Base-by-base conservation (phyloP, 2,113 vertebrate genomes). In the Clarias magur region DNA sequence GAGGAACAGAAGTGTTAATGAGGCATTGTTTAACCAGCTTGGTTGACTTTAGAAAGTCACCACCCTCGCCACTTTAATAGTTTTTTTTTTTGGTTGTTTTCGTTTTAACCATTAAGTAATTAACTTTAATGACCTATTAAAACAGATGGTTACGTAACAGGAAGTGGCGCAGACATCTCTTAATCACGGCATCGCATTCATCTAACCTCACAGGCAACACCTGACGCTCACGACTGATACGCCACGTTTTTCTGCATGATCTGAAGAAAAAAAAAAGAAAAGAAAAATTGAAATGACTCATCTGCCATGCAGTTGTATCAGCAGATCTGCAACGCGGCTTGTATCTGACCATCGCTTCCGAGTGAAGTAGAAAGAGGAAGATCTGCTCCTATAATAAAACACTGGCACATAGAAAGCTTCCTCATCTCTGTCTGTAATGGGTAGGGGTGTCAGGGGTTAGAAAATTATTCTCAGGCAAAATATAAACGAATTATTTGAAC, bases 301-400 rank as follows among this genome's bases (percentile, higher is more conserved):
- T 2, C 27, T 19, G 25, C 25, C 30, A 13, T 57, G 34, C 65
- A 19, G 48, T 27, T 16, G 4, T n/a, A 48, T 54, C 68, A 16
- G 27, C 78, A 86, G 72, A 57, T 65, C 1, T 11, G 16, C 17
- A 25, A 25, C 23, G 0, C 23, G 48, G 42, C 25, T 54, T 19
- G 10, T 38, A 75, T 62, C 70, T 48, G 83, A 85, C 48, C 56
- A n/a, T 10, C 13, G 0, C 30, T 15, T 48, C 15, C 82, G 84
- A 72, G 60, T 15, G 62, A 85, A 59, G 60, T 7, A 19, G 83
- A 84, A 81, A 83, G 27, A 81, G 59, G 65, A 80, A 86, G 67
- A 59, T 48, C 59, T 67, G 68, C 42, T 76, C 54, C 27, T 42
- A 76, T 85, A 67, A 63, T 59, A 76, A 72, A 12, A 84, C 68